Conservation (phyloP, 2,797 vertebrate genomes). For the Microtus obscurus region DNA sequence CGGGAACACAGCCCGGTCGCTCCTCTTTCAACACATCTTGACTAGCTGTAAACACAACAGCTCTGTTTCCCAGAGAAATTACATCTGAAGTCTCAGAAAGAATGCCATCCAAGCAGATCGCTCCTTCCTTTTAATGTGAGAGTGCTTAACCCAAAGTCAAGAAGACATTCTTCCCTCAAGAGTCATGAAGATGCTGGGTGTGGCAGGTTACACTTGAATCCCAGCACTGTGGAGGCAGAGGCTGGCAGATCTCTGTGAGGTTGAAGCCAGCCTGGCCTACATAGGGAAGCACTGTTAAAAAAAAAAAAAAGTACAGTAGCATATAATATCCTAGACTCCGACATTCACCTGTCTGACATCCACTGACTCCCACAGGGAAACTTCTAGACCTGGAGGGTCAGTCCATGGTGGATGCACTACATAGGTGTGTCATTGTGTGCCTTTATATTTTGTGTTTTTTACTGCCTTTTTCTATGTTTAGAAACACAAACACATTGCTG, state of each 20-base stretch:
- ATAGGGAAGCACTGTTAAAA: neutral
- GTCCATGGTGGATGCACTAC: neutral
- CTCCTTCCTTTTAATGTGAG: neutral
- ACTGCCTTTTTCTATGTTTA: neutral
- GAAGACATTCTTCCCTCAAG: neutral
- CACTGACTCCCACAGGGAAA: neutral
- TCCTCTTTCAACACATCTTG: too few relatives aligned
- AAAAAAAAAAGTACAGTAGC: neutral
- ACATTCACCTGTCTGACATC: neutral
- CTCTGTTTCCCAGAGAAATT: neutral
- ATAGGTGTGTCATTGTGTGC: neutral
- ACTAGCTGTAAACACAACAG: neutral
- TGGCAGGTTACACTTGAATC: neutral
- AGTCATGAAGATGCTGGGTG: neutral
- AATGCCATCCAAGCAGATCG: neutral
- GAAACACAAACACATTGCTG: neutral
- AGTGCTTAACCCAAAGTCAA: neutral
- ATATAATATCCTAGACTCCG: neutral
- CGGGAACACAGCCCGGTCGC: too few relatives aligned
- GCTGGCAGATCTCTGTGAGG: neutral
- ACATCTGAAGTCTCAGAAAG: neutral
- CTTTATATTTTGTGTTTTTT: neutral
- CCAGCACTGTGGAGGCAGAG: neutral
- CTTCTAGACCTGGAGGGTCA: neutral
- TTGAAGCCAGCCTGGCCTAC: neutral